Conservation (phyloP, 2,113 vertebrate species). For the Martes martes region DNA sequence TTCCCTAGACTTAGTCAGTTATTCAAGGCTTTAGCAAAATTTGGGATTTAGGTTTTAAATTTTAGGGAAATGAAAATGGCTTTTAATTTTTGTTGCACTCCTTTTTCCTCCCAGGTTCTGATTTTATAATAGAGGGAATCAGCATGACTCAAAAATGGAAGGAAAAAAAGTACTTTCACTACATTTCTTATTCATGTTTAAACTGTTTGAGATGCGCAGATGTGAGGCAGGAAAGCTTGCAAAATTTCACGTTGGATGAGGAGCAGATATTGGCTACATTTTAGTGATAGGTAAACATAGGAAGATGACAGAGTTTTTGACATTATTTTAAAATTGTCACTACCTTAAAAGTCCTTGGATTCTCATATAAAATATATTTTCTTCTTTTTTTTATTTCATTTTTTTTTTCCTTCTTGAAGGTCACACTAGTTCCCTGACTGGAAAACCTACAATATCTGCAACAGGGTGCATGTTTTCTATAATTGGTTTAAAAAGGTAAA, state of each 20-base stretch:
- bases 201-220: not conserved
- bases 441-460: conserved; percentile 50
- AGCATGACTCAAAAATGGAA: not conserved
- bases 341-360: not conserved
- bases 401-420: conserved; percentile 62
- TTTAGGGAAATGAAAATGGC: not conserved
- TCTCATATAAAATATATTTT: not conserved
- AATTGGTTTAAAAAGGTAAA: conserved; percentile 75
- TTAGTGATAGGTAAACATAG: not conserved
- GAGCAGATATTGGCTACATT: not conserved
- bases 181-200: not conserved
- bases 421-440: conserved; percentile 49
- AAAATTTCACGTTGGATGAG: not conserved
- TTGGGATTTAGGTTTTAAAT: not conserved
- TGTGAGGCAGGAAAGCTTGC: not conserved
- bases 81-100: not conserved
- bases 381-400: not conserved
- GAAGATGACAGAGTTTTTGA: not conserved
- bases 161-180: not conserved
- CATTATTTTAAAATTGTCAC: not conserved
- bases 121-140: not conserved
- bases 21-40: not conserved
- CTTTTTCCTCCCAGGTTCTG: not conserved
- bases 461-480: conserved; percentile 63
- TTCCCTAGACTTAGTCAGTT: not conserved